These are phyloP conservation scores for Mixornis gularis DNA, from an alignment of 2,113 vertebrate species.

Conservation along the genomic window DNA sequence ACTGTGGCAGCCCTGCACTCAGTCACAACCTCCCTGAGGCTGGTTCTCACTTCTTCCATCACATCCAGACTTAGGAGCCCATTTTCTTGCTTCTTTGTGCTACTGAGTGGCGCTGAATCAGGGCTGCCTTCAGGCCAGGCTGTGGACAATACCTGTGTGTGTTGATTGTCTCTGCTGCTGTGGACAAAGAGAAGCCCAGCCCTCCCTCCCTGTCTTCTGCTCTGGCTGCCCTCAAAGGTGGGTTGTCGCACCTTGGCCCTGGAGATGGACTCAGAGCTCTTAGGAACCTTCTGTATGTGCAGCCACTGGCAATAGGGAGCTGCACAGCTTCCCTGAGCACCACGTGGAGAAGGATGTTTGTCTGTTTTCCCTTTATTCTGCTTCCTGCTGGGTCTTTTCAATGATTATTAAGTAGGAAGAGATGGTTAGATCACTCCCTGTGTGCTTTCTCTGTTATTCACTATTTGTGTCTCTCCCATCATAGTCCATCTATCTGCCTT, in stretches of 20 bases:
- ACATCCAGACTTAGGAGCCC: neutral
- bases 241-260: neutral
- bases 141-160: neutral
- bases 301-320: neutral
- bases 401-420: neutral
- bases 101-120: neutral
- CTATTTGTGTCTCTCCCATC: neutral
- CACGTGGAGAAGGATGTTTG: fast-evolving
- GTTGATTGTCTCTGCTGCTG: neutral
- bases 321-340: neutral
- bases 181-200: neutral
- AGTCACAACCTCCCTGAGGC: neutral
- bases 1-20: neutral
- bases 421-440: neutral
- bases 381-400: neutral
- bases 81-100: neutral
- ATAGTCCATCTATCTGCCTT: neutral
- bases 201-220: neutral
- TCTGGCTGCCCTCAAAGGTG: neutral
- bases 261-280: neutral
- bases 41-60: neutral
- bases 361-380: neutral
- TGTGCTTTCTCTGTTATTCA: neutral
- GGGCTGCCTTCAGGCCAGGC: neutral
- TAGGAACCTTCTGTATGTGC: neutral